A percentile compares a stretch with the other conserved stretches of the same genome.
Evolutionary conservation across 1,140 invertebrate species (phyloP).

Genomic region (Diabrotica virgifera): DNA sequence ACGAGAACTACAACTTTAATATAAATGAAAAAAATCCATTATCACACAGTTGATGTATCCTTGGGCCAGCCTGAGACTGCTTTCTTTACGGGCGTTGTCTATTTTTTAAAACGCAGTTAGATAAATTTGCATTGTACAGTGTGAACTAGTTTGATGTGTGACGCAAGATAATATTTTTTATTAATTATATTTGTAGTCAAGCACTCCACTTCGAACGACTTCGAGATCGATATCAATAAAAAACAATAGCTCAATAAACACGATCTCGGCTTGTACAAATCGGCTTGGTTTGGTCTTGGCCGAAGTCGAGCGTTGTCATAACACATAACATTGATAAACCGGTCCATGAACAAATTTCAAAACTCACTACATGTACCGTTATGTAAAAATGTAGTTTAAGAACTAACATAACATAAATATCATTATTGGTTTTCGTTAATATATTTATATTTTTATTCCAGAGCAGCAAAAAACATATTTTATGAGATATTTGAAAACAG

Average conservation of each 20-base stretch:
- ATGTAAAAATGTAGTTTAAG: too few species aligned
- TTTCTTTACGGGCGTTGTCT: slow-evolving; percentile 1
- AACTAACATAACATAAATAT: too few species aligned
- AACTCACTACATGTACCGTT: too few species aligned
- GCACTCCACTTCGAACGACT: not conserved
- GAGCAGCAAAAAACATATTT: too few species aligned
- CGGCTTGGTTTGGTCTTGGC: too few species aligned
- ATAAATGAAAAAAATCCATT: not conserved
- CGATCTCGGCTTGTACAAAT: not conserved
- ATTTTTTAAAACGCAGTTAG: not conserved
- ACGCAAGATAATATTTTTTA: slow-evolving; percentile 1
- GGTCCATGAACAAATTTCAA: too few species aligned
- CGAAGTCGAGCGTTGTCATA: too few species aligned
- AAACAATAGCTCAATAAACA: not conserved
- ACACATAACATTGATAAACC: too few species aligned
- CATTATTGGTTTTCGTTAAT: too few species aligned
- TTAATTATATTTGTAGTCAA: not conserved
- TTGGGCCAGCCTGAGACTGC: slow-evolving; percentile 1
- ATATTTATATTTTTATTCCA: too few species aligned
- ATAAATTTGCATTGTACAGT: slow-evolving; percentile 1
- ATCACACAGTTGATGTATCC: not conserved
- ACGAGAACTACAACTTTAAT: not conserved
- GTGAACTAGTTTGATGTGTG: not conserved
- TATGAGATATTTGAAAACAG: too few species aligned
- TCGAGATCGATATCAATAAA: not conserved